These are phyloP conservation scores for Sebastes fasciatus DNA, from an alignment of 2,113 vertebrate genomes.

Conservation along the genomic window DNA sequence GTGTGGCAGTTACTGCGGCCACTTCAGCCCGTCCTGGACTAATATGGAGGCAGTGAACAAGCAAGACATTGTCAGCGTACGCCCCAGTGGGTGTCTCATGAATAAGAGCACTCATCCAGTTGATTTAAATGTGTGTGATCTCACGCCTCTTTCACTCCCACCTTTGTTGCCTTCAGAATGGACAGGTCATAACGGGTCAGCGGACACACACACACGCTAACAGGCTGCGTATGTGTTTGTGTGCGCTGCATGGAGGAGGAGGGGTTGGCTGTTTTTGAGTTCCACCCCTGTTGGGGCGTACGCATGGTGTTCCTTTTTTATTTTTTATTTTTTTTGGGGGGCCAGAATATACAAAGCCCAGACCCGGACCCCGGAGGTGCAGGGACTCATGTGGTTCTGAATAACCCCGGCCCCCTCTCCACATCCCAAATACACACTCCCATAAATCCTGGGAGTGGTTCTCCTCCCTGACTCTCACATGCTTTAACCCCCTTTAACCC, in stretches of 20 bases:
- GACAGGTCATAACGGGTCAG: slow-evolving; percentile 82
- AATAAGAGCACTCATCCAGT: slow-evolving; percentile 81
- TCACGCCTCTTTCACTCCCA: slow-evolving; percentile 79
- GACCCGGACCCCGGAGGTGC: slow-evolving; percentile 32
- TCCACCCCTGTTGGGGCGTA: slow-evolving; percentile 22
- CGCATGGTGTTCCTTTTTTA: slow-evolving; percentile 6
- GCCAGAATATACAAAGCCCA: slow-evolving; percentile 43
- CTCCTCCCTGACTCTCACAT: slow-evolving; percentile 52
- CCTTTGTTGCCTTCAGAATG: slow-evolving; percentile 80
- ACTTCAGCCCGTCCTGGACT: slow-evolving; percentile 35
- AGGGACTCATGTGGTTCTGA: slow-evolving; percentile 34
- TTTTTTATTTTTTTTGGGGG: background rate
- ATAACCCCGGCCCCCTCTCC: background rate
- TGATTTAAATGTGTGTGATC: slow-evolving; percentile 84
- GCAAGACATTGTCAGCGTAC: slow-evolving; percentile 60
- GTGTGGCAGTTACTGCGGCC: slow-evolving; percentile 45
- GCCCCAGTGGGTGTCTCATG: slow-evolving; percentile 58
- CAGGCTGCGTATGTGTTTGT: slow-evolving; percentile 36
- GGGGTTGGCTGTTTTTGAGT: slow-evolving; percentile 26
- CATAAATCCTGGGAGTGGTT: slow-evolving; percentile 29
- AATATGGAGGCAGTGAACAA: slow-evolving; percentile 50
- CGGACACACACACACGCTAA: slow-evolving; percentile 57
- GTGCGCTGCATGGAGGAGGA: slow-evolving; percentile 1
- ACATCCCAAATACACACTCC: slow-evolving; percentile 11
- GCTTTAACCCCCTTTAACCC: slow-evolving; percentile 56